Conservation (phyloP, 1,140 invertebrate genomes). For the Trypoxylus dichotomus region DNA sequence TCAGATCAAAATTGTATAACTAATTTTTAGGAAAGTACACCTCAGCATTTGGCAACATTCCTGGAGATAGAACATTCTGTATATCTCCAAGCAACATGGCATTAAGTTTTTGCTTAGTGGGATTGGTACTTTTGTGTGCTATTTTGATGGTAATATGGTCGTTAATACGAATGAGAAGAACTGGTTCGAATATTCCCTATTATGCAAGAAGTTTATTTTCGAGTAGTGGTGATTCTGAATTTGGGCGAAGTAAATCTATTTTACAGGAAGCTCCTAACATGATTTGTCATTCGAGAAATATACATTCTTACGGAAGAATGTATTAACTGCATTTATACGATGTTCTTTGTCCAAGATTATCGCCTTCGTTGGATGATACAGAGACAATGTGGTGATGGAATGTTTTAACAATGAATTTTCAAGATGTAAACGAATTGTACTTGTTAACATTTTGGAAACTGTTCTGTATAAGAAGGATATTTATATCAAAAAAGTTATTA, state of each 20-base stretch:
- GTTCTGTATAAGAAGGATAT: background rate
- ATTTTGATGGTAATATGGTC: constrained; percentile 67
- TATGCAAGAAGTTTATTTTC: constrained; percentile 52
- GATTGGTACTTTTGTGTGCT: constrained; percentile 67
- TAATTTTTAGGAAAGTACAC: constrained; percentile 42
- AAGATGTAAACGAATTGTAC: constrained; percentile 24
- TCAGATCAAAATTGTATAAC: background rate
- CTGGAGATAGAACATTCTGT: constrained; percentile 67
- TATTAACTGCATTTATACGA: constrained; percentile 31
- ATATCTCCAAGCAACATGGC: constrained; percentile 72
- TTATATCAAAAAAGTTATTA: background rate
- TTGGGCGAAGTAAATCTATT: constrained; percentile 48
- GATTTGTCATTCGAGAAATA: constrained; percentile 41
- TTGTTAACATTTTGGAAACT: constrained; percentile 23
- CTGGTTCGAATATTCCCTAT: constrained; percentile 38
- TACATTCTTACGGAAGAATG: constrained; percentile 50
- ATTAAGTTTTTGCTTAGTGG: constrained; percentile 67
- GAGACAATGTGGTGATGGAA: background rate
- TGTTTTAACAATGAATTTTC: background rate
- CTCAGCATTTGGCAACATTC: constrained; percentile 49
- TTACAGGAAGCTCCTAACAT: constrained; percentile 49
- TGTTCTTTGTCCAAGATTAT: background rate
- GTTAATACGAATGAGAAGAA: constrained; percentile 60
- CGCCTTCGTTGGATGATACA: background rate
- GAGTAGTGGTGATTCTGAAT: constrained; percentile 44